Base-by-base conservation (phyloP, 2,113 vertebrate genomes). In the Ailurus styani region DNA sequence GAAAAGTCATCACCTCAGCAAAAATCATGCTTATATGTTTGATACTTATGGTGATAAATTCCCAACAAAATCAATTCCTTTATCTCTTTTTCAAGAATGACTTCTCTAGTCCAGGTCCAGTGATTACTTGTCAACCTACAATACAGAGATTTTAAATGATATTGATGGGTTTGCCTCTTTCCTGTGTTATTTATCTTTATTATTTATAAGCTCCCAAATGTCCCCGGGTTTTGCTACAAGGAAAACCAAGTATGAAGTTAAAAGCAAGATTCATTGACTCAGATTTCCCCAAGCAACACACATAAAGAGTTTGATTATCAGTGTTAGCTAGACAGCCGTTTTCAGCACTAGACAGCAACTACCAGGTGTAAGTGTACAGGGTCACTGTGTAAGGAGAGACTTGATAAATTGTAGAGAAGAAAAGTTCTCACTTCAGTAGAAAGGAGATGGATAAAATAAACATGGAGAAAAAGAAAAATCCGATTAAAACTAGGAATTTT, bases 151-250 rank as follows among this genome's bases (percentile, higher is more conserved):
- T 75, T 91, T 95, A 79, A 75, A 88, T 79, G 81, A 88, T 90
- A 47, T 21, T 96, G 60, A 89, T 4, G 2, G 75, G 37, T 68
- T 96, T 66, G 8, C 25, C 15, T 87, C 57, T 75, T 90, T 57
- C 73, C 23, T 68, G 11, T 86, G 40, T 62, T 42, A 84, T 84
- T 96, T 84, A 55, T 89, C 78, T 84, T 94, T 87, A 93, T 90
- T 87, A 75, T 90, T 97, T 72, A 60, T 73, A 57, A 54, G 7
- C 77, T 55, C 10, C 90, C 81, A 87, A 37, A 72, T 72, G 64
- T 91, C 17, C 47, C 79, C 77, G 52, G 55, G 17, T 75, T 83
- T 96, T 64, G 29, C 62, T 42, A 34, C 13, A 79, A 73, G 93
- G 27, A 91, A 95, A 96, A 90, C n/a, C 47, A 88, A 60, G n/a